phyloP scores from a whole-genome alignment of 2,113 vertebrate genomes.

The Psilopogon haemacephalus region DNA sequence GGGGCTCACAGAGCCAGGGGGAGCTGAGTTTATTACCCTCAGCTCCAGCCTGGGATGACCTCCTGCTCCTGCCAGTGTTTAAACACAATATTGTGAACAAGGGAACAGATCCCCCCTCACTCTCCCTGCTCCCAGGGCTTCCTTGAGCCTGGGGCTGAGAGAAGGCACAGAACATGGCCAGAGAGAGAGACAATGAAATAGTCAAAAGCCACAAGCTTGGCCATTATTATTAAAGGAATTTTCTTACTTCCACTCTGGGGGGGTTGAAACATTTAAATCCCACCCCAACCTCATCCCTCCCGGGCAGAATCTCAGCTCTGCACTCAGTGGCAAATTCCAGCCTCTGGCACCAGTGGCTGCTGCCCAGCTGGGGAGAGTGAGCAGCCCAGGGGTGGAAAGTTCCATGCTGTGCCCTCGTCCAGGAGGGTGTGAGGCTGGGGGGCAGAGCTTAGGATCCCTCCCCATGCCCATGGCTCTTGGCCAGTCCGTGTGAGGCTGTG shows the following conservation, averaged over 20 bases:
- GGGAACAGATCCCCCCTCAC: slow-evolving; percentile 1
- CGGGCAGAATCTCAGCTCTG: slow-evolving; percentile 25
- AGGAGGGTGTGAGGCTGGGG: background rate
- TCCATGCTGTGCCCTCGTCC: background rate
- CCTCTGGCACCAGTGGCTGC: background rate
- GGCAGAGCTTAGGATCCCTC: background rate
- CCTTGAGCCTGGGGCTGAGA: slow-evolving; percentile 22
- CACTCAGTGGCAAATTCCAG: background rate
- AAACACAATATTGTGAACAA: slow-evolving; percentile 62
- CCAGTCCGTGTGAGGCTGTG: background rate
- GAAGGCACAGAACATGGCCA: slow-evolving; percentile 31
- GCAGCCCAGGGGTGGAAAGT: slow-evolving; percentile 50
- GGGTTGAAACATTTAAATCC: slow-evolving; percentile 33
- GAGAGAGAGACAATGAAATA: slow-evolving; percentile 51
- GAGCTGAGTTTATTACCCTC: slow-evolving; percentile 51
- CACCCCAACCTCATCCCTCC: slow-evolving; percentile 37
- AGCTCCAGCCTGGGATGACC: slow-evolving; percentile 70
- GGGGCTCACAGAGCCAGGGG: background rate
- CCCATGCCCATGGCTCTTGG: background rate
- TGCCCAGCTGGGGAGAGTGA: background rate
- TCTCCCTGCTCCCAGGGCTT: slow-evolving; percentile 13
- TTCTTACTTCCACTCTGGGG: slow-evolving; percentile 38
- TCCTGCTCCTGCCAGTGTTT: slow-evolving; percentile 61
- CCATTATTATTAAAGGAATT: slow-evolving; percentile 42
- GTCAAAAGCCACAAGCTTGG: slow-evolving; percentile 3